phyloP scores from a whole-genome alignment of 2,888 invertebrate genomes.

The Leptinotarsa peninsularis region DNA sequence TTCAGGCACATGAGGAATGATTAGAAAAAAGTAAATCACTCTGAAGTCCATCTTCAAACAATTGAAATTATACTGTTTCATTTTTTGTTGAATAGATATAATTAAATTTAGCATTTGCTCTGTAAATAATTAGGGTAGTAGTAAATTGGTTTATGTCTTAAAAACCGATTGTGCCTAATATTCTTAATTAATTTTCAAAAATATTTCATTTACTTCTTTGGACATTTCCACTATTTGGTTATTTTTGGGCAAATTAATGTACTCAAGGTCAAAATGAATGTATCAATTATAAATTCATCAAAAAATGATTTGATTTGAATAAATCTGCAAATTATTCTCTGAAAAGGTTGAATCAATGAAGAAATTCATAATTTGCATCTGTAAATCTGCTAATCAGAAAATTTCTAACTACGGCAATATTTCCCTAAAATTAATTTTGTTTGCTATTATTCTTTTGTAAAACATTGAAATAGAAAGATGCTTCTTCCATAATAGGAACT shows the following conservation, averaged over 20 bases:
- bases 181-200: background rate
- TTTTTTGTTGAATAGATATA: background rate
- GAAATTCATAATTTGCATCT: background rate
- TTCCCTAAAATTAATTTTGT: too few species aligned
- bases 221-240: too few species aligned
- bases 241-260: background rate
- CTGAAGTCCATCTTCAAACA: background rate
- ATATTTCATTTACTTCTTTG: too few species aligned
- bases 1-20: background rate
- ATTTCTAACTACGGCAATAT: too few species aligned
- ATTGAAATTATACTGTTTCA: background rate
- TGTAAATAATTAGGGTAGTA: background rate
- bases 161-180: constrained; percentile 5
- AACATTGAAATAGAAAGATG: too few species aligned
- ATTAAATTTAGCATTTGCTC: background rate
- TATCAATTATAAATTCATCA: background rate
- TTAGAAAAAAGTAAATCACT: background rate
- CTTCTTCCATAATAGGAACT: too few species aligned
- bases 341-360: too few species aligned
- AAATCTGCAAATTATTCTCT: too few species aligned
- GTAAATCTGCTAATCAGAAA: too few species aligned
- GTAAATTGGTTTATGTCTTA: background rate
- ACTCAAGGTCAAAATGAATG: background rate
- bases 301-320: background rate
- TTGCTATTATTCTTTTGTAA: too few species aligned